Conservation (phyloP, 2,797 vertebrate species). For the Rhinatrema bivittatum region DNA sequence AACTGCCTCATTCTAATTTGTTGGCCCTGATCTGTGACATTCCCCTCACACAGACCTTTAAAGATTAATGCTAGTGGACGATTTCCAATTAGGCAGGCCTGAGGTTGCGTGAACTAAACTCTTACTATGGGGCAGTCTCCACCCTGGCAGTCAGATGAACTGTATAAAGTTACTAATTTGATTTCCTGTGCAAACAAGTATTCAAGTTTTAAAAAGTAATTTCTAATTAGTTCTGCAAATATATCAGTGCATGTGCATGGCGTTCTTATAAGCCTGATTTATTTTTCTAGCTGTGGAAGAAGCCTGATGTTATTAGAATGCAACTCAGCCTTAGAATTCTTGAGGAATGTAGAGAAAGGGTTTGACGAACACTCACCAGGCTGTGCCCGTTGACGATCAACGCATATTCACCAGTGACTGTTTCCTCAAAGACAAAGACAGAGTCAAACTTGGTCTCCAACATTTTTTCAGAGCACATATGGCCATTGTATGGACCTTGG, state of each 20-base stretch:
- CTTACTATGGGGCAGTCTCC: background rate
- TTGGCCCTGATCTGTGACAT: conserved; percentile 24
- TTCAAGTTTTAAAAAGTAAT: too few species aligned
- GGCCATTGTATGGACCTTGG: conserved; percentile 28
- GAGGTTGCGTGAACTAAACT: conserved; percentile 5
- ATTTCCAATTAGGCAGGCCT: conserved; percentile 10
- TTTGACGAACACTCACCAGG: conserved; percentile 51
- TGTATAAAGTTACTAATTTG: background rate
- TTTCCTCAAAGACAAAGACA: conserved; percentile 60
- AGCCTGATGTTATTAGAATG: conserved; percentile 1
- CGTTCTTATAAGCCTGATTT: background rate
- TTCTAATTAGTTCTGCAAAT: background rate
- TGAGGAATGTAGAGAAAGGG: too few species aligned
- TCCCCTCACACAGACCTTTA: conserved; percentile 24
- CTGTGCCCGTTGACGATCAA: conserved; percentile 70
- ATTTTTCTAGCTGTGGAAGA: background rate
- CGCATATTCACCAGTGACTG: conserved; percentile 58
- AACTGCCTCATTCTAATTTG: conserved; percentile 41
- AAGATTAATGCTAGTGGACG: conserved; percentile 7
- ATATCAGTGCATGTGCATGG: background rate
- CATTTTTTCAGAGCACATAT: conserved; percentile 39
- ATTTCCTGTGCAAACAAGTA: conserved; percentile 1
- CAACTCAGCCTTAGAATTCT: too few species aligned
- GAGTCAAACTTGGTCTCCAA: conserved; percentile 36
- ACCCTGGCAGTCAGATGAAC: background rate